Percentiles rank a stretch among this genome's conserved stretches.
Evolutionary conservation across 2,797 vertebrate genomes (phyloP).

Genomic region (Anabacerthia variegaticeps): DNA sequence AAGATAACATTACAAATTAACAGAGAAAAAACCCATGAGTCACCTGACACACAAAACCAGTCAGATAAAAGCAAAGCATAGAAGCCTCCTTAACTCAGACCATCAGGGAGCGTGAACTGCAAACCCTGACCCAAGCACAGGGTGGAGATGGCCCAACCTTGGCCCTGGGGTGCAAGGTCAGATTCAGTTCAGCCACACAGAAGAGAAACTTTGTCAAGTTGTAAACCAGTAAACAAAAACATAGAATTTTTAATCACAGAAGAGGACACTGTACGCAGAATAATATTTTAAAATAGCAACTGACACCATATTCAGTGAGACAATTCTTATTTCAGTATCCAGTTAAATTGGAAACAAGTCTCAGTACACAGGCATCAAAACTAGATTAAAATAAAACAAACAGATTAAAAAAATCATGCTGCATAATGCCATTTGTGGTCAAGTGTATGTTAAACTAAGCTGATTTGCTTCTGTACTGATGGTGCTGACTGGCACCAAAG

Average conservation of each 20-base stretch:
- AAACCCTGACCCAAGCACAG: background rate
- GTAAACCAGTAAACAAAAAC: background rate
- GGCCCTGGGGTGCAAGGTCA: background rate
- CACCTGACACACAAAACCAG: background rate
- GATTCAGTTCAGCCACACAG: background rate
- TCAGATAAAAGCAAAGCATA: background rate
- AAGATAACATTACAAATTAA: background rate
- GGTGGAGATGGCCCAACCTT: background rate
- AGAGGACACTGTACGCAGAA: background rate
- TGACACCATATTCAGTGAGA: background rate
- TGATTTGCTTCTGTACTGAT: background rate
- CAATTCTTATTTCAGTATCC: background rate
- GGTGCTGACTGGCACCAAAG: background rate
- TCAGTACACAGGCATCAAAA: background rate
- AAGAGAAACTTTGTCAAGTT: background rate
- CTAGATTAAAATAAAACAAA: background rate
- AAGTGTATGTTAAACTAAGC: background rate
- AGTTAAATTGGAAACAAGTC: background rate
- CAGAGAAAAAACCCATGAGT: fast-evolving
- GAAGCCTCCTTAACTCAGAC: background rate
- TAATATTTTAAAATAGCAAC: background rate
- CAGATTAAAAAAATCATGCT: background rate
- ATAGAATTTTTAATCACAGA: background rate
- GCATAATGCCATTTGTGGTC: background rate
- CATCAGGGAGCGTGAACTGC: background rate